Evolutionary conservation across 2,113 vertebrate genomes (phyloP), one percentile per base, ranked within the genome.

Genomic region (Menidia beryllina): DNA sequence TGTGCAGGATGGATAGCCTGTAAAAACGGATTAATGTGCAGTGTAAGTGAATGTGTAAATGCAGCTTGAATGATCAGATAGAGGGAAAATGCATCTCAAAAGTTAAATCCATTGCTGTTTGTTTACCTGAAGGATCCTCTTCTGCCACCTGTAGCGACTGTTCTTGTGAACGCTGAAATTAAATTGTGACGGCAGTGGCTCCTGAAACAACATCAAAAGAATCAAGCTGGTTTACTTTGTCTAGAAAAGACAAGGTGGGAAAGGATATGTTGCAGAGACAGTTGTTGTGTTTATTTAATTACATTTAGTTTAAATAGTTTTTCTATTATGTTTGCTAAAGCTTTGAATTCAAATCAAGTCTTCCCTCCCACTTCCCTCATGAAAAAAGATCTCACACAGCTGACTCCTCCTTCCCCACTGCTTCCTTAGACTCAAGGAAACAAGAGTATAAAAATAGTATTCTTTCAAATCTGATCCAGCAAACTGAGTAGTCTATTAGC

Each of bases 141-240:
- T 94, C 90, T 95, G 94, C 93, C 93, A 94, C 27, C 93, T 86
- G 63, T 93, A 95, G 30, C 85, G 92, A 54, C 79, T 79, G 27
- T 91, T 88, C 84, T 94, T 95, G 77, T 94, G 91, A 65, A 95
- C 91, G 3, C 92, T 92, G 73, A 95, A 95, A 85, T 94, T 94
- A 82, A 93, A 92, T 23, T 91, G 92, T 0, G 79, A 69, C 0
- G 69, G 64, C 8, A 73, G 60, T 13, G 84, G 65, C 39, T 92
- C 91, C 86, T 93, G 77, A 7, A 71, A 60, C 7, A 66, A 57
- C 15, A 76, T 10, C 1, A 41, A 13, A 19, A 2, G n/a, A 25
- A 15, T 0, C 21, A 38, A 23, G 57, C 39, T 0, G 24, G 19
- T 26, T 25, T 17, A 0, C 24, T 30, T 8, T 5, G 5, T 34